Base-by-base conservation (phyloP, 2,113 vertebrate genomes). In the Limanda limanda region DNA sequence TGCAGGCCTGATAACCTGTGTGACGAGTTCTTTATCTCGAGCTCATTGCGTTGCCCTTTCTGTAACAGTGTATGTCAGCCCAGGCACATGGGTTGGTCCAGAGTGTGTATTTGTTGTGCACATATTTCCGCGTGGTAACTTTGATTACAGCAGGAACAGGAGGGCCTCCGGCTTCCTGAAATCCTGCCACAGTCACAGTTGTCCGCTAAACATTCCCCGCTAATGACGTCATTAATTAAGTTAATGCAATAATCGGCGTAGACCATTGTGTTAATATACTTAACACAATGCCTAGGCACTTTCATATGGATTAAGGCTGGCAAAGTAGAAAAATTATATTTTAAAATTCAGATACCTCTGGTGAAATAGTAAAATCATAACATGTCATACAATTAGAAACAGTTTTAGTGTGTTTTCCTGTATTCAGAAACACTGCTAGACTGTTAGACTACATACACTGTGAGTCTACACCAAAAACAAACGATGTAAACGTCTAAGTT, bases 11-110 rank as follows among this genome's bases (percentile, higher is more conserved):
- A 65, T 88, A 84, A 89, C 89, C 85, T 82, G 84, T 85, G 82
- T 57, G 63, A 89, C 83, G 35, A 84, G 79, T 91, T 91, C 68
- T 75, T 82, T 74, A 86, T 90, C 88, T 79, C 51, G 47, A 55
- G 63, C 14, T 7, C 23, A 51, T 45, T 69, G 61, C 47, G 3
- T 24, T 64, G 66, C 59, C 64, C 73, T 80, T 74, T 74, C 62
- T 54, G 66, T 68, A 88, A 87, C 82, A 85, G 68, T 83, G 61
- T 81, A 35, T 67, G 70, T 65, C 24, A 11, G 54, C 59, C 57
- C 47, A n/a, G 5, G 52, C 57, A 3, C 71, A 85, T 25, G 77
- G 84, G 84, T 63, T 88, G 78, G 76, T 78, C 76, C 13, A 0
- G 23, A 52, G 1, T 68, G 81, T 84, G 62, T 86, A 23, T 90